These are phyloP conservation scores for Amphipyra tragopoginis DNA, from an alignment of 2,888 invertebrate species.

Conservation along the genomic window DNA sequence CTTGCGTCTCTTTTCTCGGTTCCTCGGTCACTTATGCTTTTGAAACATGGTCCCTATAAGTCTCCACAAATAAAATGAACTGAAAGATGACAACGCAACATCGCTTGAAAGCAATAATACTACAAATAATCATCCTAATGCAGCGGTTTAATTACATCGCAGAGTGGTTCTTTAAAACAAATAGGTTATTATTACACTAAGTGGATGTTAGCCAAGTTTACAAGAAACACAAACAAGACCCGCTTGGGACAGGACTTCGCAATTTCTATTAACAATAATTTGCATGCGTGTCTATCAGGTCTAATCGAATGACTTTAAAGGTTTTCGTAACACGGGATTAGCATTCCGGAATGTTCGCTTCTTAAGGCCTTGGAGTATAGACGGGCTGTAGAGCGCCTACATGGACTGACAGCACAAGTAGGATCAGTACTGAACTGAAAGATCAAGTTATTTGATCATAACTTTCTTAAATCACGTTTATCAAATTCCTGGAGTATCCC, in stretches of 20 bases:
- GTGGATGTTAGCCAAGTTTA: conserved; percentile 38
- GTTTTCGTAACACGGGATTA: conserved; percentile 51
- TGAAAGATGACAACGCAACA: background rate
- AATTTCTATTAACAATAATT: conserved; percentile 65
- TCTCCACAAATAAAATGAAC: too few relatives aligned
- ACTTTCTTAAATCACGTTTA: too few relatives aligned
- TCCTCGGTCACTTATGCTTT: too few relatives aligned
- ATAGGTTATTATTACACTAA: conserved; percentile 16
- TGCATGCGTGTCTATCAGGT: conserved; percentile 59
- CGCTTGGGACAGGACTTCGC: conserved; percentile 39
- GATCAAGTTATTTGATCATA: too few relatives aligned
- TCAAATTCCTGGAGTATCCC: too few relatives aligned
- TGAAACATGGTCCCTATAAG: too few relatives aligned
- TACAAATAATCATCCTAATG: conserved; percentile 1
- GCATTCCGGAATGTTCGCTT: conserved; percentile 42
- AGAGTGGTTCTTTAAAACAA: conserved; percentile 26
- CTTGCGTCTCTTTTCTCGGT: too few relatives aligned
- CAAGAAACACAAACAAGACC: conserved; percentile 36
- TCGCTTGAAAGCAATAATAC: conserved; percentile 4
- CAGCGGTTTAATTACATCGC: conserved; percentile 4
- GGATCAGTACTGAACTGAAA: too few relatives aligned
- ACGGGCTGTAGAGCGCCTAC: background rate
- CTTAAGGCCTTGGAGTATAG: conserved; percentile 4
- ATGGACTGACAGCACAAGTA: too few relatives aligned
- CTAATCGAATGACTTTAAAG: conserved; percentile 37